Evolutionary conservation across 2,797 vertebrate genomes (phyloP), one percentile per base, ranked within the genome.

Genomic region (Ctenopoma kingsleyae): DNA sequence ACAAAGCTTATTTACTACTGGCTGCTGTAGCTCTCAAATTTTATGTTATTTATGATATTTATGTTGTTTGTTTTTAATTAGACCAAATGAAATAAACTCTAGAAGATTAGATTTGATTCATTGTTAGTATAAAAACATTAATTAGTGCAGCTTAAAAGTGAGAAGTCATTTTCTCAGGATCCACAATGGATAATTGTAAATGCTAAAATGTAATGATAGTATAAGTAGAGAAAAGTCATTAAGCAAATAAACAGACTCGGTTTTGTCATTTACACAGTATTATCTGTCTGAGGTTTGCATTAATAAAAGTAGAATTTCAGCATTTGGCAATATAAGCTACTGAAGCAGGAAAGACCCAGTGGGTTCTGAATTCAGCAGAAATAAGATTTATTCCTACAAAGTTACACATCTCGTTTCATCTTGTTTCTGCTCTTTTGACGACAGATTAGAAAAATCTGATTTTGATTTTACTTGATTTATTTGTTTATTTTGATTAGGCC

Each of bases 401-500:
- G 23, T 47, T 36, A 22, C 6, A 9, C 5, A 15, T 20, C 16
- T 59, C 19, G 16, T 6, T 44, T 40, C 4, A 25, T 25, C 27
- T 30, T 30, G 27, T 32, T n/a, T 57, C 5, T 40, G n/a, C 7
- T 4, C 22, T 1, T 11, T 20, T 36, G n/a, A n/a, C n/a, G 10
- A 11, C 4, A 3, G 11, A 12, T 36, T 36, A 36, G 35, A 2
- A 2, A 17, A 6, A 3, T 43, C 40, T 30, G 15, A 19, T 7
- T 40, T 10, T 49, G 30, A 15, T 38, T 22, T 11, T 10, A 3
- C 15, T 16, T 64, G 17, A 57, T 60, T 54, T 19, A 23, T 9
- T 60, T 44, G 8, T 56, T 71, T 19, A 5, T 41, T 47, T 36
- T 6, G 11, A 65, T 62, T 25, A 53, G 48, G 6, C 3, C 8